These are phyloP conservation scores for Diglossa brunneiventris DNA, from an alignment of 2,113 vertebrate genomes.

Conservation along the genomic window DNA sequence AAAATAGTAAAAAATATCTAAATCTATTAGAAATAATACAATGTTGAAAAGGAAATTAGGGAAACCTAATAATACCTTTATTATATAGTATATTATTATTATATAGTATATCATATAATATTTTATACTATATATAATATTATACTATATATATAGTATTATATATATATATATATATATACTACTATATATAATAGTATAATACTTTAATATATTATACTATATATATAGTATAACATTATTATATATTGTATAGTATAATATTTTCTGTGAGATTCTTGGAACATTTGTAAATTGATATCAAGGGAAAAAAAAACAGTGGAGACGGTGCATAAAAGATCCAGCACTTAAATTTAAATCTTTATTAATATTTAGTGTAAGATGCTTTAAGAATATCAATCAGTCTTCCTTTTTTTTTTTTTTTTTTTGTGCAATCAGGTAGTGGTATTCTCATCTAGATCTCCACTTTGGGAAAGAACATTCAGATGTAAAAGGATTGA, in stretches of 20 bases:
- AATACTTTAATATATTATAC: too few species aligned
- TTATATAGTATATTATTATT: too few species aligned
- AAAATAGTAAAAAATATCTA: background rate
- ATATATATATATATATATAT: too few species aligned
- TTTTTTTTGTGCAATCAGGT: background rate
- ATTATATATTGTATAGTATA: background rate
- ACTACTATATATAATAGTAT: too few species aligned
- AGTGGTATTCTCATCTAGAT: background rate
- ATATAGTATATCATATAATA: too few species aligned
- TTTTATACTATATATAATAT: too few species aligned
- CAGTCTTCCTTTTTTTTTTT: background rate
- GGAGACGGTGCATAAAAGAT: background rate
- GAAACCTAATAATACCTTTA: background rate
- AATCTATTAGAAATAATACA: background rate
- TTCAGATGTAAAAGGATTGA: background rate
- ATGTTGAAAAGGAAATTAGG: background rate
- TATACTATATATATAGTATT: too few species aligned
- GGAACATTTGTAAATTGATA: background rate
- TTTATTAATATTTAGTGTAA: constrained; percentile 1
- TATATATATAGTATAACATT: too few species aligned
- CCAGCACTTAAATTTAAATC: background rate
- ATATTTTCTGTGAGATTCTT: background rate
- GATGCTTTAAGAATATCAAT: background rate
- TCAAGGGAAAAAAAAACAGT: background rate
- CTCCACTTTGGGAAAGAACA: background rate